Base-by-base conservation (phyloP, 1,140 invertebrate genomes). In the Muscidifurax raptorellus region DNA sequence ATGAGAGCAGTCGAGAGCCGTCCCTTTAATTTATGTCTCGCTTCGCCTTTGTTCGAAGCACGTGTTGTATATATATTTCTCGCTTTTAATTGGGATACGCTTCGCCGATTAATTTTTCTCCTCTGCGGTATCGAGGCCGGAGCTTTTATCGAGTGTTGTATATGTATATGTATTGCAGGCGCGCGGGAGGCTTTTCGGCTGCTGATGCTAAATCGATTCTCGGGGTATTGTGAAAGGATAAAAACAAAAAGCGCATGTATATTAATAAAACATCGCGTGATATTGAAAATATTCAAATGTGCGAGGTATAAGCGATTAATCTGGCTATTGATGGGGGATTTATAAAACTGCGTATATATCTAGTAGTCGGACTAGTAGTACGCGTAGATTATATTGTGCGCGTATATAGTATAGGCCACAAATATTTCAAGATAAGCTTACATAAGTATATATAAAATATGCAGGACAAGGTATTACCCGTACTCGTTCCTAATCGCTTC, bases 11-110 rank as follows among this genome's bases (percentile, higher is more conserved):
- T 30, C 59, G 59, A 18, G 30, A 28, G 30, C 77, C n/a, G 30
- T 59, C 28, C 59, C 72, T 82, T 76, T 76, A 76, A 82, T 82
- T 76, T 67, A 75, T 59, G 32, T 75, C 80, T 71, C n/a, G 44
- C 47, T 25, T 27, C n/a, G 18, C 27, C 66, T 74, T 74, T 74
- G 71, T 74, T 74, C 32, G 2, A 27, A 15, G 66, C n/a, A 30
- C 71, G 71, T 5, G 28, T 64, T 64, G 59, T 18, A 18, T 5
- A 13, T 69, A 28, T 30, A 69, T 30, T 69, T 69, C 66, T 27
- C 27, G 66, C 6, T 10, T 30, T 27, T 69, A 30, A 69, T 69
- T 30, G 66, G 28, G 66, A n/a, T 59, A 7, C 47, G 2, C 27
- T 10, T 12, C 5, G 52, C 67, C 27, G 30, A 75, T 75, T 74